These are phyloP conservation scores for Netelia fuscicornis DNA, from an alignment of 2,888 invertebrate genomes.

Conservation along the genomic window DNA sequence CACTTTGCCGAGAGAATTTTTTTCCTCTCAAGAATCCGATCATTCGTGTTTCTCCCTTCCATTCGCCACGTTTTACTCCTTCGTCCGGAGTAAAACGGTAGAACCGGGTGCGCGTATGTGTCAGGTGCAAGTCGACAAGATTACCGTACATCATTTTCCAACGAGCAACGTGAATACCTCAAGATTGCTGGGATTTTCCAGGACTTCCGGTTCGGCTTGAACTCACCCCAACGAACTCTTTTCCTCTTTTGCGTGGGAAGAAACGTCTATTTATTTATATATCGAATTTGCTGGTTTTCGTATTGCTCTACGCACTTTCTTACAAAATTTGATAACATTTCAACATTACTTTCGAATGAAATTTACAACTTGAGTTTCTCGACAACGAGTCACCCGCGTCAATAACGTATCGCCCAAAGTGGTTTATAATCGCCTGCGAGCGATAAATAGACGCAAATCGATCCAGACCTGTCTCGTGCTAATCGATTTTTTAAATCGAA, in stretches of 20 bases:
- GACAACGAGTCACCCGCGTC: too few species aligned
- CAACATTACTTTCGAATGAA: too few species aligned
- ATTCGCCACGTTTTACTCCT: conserved; percentile 1
- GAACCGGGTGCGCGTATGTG: conserved; percentile 5
- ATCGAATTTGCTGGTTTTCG: background rate
- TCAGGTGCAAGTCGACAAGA: conserved; percentile 56
- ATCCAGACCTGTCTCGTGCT: conserved; percentile 24
- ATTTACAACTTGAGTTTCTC: too few species aligned
- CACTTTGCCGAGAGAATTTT: conserved; percentile 42
- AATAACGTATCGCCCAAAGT: conserved; percentile 11
- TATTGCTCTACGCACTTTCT: conserved; percentile 1
- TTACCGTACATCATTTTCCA: conserved; percentile 42
- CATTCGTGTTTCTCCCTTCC: background rate
- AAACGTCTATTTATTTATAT: too few species aligned
- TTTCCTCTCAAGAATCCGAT: conserved; percentile 10
- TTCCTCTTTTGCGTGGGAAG: background rate
- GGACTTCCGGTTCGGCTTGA: conserved; percentile 36
- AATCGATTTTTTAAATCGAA: conserved; percentile 59
- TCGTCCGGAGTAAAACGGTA: background rate
- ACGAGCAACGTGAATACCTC: conserved; percentile 50
- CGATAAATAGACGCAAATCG: conserved; percentile 20
- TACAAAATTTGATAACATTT: too few species aligned
- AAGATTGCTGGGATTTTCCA: conserved; percentile 46
- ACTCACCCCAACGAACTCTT: conserved; percentile 30
- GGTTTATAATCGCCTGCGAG: conserved; percentile 34